A percentile compares a stretch with the other conserved stretches of the same genome.
phyloP scores from a whole-genome alignment of 1,140 invertebrate species.

The Nymphalis io region DNA sequence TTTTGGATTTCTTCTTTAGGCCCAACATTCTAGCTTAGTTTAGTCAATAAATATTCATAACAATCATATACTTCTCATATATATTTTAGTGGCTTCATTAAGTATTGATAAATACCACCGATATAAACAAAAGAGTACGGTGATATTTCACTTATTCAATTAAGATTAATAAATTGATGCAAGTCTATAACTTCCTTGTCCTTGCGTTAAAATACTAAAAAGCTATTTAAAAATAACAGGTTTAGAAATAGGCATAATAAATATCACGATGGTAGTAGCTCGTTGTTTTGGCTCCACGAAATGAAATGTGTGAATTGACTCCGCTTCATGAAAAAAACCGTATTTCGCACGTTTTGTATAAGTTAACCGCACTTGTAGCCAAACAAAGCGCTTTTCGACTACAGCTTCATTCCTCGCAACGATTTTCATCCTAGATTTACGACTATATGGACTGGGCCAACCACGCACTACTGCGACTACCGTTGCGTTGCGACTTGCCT shows the following conservation, averaged over 20 bases:
- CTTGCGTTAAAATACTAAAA: no score
- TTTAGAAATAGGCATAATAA: not conserved
- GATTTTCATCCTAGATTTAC: slow-evolving; percentile 40
- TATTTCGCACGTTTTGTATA: slow-evolving; percentile 44
- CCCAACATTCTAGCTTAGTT: no score
- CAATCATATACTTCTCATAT: no score
- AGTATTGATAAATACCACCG: no score
- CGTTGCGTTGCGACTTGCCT: slow-evolving; percentile 52
- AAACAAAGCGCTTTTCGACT: slow-evolving; percentile 44
- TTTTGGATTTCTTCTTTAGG: not conserved
- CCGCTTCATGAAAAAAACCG: slow-evolving; percentile 36
- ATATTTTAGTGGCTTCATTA: no score
- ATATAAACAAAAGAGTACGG: no score
- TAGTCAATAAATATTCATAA: no score
- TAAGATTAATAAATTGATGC: no score
- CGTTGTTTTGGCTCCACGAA: slow-evolving; percentile 23
- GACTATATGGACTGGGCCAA: slow-evolving; percentile 39
- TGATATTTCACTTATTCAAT: no score
- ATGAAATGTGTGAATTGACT: slow-evolving; percentile 33
- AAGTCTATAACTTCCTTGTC: no score
- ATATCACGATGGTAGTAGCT: slow-evolving; percentile 16
- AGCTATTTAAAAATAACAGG: not conserved
- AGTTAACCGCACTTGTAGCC: slow-evolving; percentile 42
- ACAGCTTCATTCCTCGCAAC: slow-evolving; percentile 35
- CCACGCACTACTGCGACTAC: slow-evolving; percentile 54